Evolutionary conservation across 2,797 vertebrate species (phyloP), one percentile per base, ranked within the genome.

Genomic region (Myotis vivesi): DNA sequence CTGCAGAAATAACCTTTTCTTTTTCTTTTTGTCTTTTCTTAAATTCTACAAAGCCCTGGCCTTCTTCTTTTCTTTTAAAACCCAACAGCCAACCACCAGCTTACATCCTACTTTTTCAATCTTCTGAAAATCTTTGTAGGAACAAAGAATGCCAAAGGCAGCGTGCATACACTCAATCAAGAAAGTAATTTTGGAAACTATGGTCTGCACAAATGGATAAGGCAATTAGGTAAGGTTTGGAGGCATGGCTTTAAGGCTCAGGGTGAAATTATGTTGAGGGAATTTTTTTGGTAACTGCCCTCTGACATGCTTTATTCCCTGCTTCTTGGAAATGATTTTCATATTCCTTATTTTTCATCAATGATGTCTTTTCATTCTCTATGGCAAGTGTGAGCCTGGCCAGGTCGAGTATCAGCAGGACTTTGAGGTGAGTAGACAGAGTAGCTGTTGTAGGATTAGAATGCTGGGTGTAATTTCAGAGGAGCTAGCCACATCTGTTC

Each of bases 281-380:
- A 69, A 1, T 11, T 68, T 30, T 71, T 30, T 83, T 28, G 30
- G 8, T 38, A 57, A 38, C 51, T 53, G 20, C n/a, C 66, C 66
- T 4, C n/a, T 17, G n/a, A 55, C 20, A 57, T 84, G 22, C 72
- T 90, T 86, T 68, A 89, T n/a, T 76, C n/a, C 12, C 44, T 33
- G 33, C 59, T 90, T 87, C 75, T 89, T 89, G 53, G 38, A 84
- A 84, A 77, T 64, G 38, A 71, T 76, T 90, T 96, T 85, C 49
- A 68, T 68, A 90, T 81, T 19, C 23, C 10, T 20, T 53, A 33
- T 80, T 83, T 76, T 69, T 36, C 72, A 77, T 66, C 82, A 75
- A 3, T 57, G 55, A 41, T 83, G 33, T 79, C 19, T 28, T 38
- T 66, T 71, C 19, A 62, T 41, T 86, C 11, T 62, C 5, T 49